These are phyloP conservation scores for Leptodactylus fallax DNA, from an alignment of 2,797 vertebrate genomes.

Conservation along the genomic window DNA sequence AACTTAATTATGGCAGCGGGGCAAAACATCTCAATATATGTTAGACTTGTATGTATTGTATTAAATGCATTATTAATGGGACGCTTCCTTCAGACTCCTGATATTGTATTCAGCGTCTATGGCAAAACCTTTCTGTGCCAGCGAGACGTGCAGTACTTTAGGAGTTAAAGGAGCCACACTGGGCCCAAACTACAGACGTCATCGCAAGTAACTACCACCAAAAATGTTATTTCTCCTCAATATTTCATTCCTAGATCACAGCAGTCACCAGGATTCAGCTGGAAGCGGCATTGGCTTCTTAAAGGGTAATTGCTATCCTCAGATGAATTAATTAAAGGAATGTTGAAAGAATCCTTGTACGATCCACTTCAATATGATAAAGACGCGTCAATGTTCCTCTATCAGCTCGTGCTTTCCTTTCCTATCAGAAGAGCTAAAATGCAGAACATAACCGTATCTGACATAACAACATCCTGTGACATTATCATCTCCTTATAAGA, in stretches of 20 bases:
- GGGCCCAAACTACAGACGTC: neutral
- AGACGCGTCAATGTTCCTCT: neutral
- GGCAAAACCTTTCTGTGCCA: neutral
- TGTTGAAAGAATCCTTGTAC: conserved; percentile 12
- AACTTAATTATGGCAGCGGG: neutral
- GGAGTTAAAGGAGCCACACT: neutral
- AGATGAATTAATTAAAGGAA: conserved; percentile 48
- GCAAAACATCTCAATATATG: neutral
- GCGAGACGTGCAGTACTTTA: neutral
- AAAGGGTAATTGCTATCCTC: conserved; percentile 53
- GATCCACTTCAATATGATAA: conserved; percentile 13
- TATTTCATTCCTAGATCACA: conserved; percentile 26
- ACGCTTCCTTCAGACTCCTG: neutral
- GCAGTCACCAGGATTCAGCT: conserved; percentile 1
- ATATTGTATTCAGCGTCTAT: neutral
- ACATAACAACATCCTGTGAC: neutral
- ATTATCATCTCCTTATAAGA: conserved; percentile 2
- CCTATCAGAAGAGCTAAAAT: neutral
- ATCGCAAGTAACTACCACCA: neutral
- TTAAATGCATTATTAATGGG: conserved; percentile 23
- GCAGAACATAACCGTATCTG: neutral
- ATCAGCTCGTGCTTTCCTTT: neutral
- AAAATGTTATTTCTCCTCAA: conserved; percentile 31
- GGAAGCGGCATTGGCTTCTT: conserved; percentile 12
- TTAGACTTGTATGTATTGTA: neutral